Evolutionary conservation across 2,888 invertebrate genomes (phyloP).

Genomic region (Volucella bombylans): DNA sequence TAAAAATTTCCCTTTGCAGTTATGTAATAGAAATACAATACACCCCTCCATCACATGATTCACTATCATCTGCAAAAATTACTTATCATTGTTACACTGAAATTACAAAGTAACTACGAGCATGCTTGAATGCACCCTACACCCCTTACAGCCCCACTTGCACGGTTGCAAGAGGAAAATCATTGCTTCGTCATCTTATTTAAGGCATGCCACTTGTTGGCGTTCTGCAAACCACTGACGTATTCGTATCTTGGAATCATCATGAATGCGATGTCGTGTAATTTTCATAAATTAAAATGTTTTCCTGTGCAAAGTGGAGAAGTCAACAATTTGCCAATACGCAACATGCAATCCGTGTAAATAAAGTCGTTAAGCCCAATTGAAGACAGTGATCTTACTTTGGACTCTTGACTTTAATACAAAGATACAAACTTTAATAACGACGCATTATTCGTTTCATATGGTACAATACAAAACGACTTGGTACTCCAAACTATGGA

Average conservation of each 20-base stretch:
- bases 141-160: not conserved
- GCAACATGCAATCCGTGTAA: conserved; percentile 23
- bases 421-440: too few relatives aligned
- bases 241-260: not conserved
- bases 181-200: conserved; percentile 16
- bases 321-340: not conserved
- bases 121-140: not conserved
- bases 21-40: too few relatives aligned
- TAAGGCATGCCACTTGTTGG: not conserved
- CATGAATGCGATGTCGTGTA: conserved; percentile 1
- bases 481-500: too few relatives aligned
- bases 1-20: too few relatives aligned
- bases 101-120: too few relatives aligned
- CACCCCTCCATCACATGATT: too few relatives aligned
- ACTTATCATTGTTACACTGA: too few relatives aligned
- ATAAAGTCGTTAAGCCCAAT: conserved; percentile 37
- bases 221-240: conserved; percentile 2
- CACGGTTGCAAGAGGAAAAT: not conserved
- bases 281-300: conserved; percentile 34
- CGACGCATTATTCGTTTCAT: too few relatives aligned
- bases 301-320: conserved; percentile 1
- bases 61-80: too few relatives aligned
- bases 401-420: too few relatives aligned
- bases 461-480: too few relatives aligned
- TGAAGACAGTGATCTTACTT: not conserved